Evolutionary conservation across 2,797 vertebrate genomes (phyloP).

Genomic region (Nasua narica): DNA sequence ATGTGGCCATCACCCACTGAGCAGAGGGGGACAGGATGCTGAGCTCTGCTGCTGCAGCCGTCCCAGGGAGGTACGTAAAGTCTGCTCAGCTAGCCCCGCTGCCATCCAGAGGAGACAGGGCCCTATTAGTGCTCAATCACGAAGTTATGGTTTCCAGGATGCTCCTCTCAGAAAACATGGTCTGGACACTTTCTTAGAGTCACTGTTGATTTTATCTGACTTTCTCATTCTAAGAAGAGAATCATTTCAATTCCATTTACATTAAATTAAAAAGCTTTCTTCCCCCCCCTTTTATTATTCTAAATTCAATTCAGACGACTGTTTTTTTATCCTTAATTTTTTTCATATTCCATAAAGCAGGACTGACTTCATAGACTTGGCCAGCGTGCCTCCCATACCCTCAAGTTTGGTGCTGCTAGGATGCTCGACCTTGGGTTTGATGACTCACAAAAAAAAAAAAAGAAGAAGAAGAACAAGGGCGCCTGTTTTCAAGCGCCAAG

Average conservation of each 20-base stretch:
- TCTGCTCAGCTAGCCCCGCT: neutral
- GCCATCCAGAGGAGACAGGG: neutral
- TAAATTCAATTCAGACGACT: conserved; percentile 69
- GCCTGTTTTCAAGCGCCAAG: neutral
- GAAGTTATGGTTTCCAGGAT: neutral
- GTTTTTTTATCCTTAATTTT: conserved; percentile 60
- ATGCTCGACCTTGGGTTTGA: neutral
- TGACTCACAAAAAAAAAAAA: neutral
- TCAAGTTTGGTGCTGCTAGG: neutral
- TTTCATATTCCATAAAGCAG: conserved; percentile 64
- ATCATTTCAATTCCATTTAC: conserved; percentile 63
- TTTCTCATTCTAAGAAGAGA: conserved; percentile 56
- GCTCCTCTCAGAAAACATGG: conserved; percentile 12
- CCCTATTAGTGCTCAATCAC: neutral
- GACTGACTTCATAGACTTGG: conserved; percentile 43
- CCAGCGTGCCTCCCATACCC: neutral
- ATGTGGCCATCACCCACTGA: neutral
- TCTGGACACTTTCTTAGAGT: conserved; percentile 62
- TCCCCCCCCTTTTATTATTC: conserved; percentile 46
- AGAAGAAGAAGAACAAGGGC: neutral
- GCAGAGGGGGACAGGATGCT: neutral
- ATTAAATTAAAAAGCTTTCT: conserved; percentile 61
- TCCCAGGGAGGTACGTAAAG: neutral
- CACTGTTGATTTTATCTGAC: conserved; percentile 65
- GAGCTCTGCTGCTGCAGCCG: neutral